Percentiles rank a stretch among this genome's conserved stretches.
Evolutionary conservation across 2,888 invertebrate genomes (phyloP).

Genomic region (Lottia scabra): DNA sequence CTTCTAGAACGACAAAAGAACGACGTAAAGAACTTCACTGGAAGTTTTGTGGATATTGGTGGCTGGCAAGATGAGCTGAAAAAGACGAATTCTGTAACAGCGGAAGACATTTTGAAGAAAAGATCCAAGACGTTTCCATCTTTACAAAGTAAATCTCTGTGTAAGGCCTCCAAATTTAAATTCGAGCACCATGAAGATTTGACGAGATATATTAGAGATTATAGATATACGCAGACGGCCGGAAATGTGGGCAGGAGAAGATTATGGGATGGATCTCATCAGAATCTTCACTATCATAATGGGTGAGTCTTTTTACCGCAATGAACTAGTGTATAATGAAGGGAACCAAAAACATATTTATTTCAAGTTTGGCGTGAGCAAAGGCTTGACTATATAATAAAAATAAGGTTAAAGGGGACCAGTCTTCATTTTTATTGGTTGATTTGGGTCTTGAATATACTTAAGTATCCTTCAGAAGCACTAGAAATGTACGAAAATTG

Average conservation of each 20-base stretch:
- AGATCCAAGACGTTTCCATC: background rate
- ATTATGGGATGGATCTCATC: background rate
- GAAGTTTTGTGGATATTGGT: background rate
- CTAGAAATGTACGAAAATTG: too few species aligned
- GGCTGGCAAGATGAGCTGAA: background rate
- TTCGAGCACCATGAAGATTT: background rate
- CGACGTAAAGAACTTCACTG: background rate
- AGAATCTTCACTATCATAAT: background rate
- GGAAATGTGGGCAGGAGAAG: background rate
- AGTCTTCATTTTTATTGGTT: too few species aligned
- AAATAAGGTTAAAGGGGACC: too few species aligned
- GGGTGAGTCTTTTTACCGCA: too few species aligned
- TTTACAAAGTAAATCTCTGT: background rate
- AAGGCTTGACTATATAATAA: too few species aligned
- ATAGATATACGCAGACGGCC: background rate
- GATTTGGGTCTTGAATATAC: too few species aligned
- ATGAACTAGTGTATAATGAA: too few species aligned
- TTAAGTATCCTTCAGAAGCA: too few species aligned
- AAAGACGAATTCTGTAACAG: background rate
- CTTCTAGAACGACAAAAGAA: background rate
- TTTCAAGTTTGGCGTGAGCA: too few species aligned
- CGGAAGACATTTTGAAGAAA: background rate
- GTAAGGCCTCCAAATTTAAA: background rate
- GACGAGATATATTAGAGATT: background rate
- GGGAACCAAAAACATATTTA: too few species aligned